These are phyloP conservation scores for Dynastes maya DNA, from an alignment of 2,888 invertebrate species.

Conservation along the genomic window DNA sequence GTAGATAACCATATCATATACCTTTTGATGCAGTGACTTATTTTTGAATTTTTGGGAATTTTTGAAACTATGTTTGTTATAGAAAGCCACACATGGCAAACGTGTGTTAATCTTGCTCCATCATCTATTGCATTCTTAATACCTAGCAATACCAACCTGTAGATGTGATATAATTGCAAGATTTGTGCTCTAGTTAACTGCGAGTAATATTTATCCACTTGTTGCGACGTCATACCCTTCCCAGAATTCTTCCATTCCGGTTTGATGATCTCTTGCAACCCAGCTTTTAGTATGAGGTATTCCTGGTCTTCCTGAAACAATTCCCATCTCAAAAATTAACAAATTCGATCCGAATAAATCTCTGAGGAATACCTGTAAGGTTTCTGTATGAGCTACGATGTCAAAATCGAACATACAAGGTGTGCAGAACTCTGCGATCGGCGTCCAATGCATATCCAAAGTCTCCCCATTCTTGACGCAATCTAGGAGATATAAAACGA, in stretches of 20 bases:
- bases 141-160: slow-evolving; percentile 71
- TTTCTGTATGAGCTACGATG: slow-evolving; percentile 87
- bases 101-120: too few relatives aligned
- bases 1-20: too few relatives aligned
- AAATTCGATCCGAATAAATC: too few relatives aligned
- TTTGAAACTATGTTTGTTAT: too few relatives aligned
- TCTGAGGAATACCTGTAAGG: slow-evolving; percentile 75
- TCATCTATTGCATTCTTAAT: too few relatives aligned
- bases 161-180: slow-evolving; percentile 84
- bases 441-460: slow-evolving; percentile 92
- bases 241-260: slow-evolving; percentile 90
- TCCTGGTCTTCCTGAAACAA: slow-evolving; percentile 82
- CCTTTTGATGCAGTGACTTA: too few relatives aligned
- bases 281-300: slow-evolving; percentile 85
- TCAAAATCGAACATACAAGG: slow-evolving; percentile 89
- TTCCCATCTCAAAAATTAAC: too few relatives aligned
- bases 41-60: too few relatives aligned
- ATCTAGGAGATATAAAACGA: slow-evolving; percentile 84
- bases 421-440: slow-evolving; percentile 87
- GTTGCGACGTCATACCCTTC: slow-evolving; percentile 81
- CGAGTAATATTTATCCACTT: slow-evolving; percentile 83
- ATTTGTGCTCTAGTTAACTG: slow-evolving; percentile 83
- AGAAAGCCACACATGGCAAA: too few relatives aligned
- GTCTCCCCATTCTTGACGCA: slow-evolving; percentile 77
- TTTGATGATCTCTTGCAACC: slow-evolving; percentile 82